Evolutionary conservation across 2,888 invertebrate genomes (phyloP).

Genomic region (Philopedon plagiatum): DNA sequence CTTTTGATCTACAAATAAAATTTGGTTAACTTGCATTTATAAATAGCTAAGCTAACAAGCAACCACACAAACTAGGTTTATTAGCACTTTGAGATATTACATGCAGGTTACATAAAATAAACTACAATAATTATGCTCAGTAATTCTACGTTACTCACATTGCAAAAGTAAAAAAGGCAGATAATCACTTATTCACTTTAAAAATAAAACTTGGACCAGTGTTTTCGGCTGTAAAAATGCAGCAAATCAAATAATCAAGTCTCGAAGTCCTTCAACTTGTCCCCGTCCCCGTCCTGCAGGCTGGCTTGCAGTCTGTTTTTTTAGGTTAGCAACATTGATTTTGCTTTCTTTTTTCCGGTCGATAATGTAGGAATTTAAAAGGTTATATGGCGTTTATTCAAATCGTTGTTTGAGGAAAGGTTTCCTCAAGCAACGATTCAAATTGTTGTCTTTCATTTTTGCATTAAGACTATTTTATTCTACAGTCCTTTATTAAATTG

Average conservation of each 20-base stretch:
- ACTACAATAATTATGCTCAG: background rate
- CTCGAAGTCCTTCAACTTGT: background rate
- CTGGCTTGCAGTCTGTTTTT: background rate
- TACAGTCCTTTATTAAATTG: no score
- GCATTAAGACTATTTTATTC: no score
- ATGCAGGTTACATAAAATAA: slow-evolving; percentile 2
- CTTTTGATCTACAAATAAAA: background rate
- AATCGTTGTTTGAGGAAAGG: no score
- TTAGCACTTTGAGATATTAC: no score
- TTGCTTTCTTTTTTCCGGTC: background rate
- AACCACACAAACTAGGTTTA: no score
- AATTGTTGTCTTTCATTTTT: no score
- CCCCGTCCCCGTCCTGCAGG: background rate
- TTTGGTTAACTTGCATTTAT: no score
- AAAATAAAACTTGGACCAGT: background rate
- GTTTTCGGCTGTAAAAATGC: background rate
- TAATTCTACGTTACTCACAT: background rate
- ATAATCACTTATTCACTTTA: no score
- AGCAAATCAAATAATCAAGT: no score
- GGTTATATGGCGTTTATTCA: no score
- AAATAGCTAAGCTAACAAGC: no score
- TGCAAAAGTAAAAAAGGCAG: background rate
- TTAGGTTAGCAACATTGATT: slow-evolving; percentile 27
- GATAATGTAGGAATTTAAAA: slow-evolving; percentile 3
- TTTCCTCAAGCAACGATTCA: no score